These are phyloP conservation scores for Melanotaenia duboulayi DNA, from an alignment of 2,113 vertebrate genomes.

Conservation along the genomic window DNA sequence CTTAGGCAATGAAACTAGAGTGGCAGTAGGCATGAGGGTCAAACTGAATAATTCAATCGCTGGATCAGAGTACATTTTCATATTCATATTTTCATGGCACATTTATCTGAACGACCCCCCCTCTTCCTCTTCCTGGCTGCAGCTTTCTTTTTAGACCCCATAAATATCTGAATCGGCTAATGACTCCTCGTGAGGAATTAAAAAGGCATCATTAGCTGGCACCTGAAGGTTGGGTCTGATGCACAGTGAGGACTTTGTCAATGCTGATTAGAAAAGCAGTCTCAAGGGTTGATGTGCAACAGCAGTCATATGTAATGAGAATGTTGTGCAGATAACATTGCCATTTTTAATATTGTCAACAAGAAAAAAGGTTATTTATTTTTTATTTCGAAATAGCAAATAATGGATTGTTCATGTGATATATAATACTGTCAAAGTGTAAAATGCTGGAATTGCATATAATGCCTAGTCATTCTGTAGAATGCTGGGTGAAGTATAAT, in stretches of 20 bases:
- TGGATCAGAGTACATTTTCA: constrained; percentile 71
- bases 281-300: constrained; percentile 39
- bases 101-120: constrained; percentile 53
- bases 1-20: constrained; percentile 64
- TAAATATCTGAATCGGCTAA: constrained; percentile 72
- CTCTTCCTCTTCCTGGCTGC: constrained; percentile 45
- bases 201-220: constrained; percentile 62
- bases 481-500: too few species aligned
- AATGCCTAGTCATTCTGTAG: too few species aligned
- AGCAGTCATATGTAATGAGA: constrained; percentile 31
- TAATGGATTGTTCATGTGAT: too few species aligned
- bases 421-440: background rate
- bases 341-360: constrained; percentile 8
- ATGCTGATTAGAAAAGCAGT: constrained; percentile 62
- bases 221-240: constrained; percentile 64
- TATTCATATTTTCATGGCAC: constrained; percentile 73
- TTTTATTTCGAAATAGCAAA: background rate
- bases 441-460: too few species aligned
- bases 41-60: constrained; percentile 75
- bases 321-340: constrained; percentile 16
- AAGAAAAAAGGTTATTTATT: background rate
- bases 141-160: constrained; percentile 60
- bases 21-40: constrained; percentile 69
- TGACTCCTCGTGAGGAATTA: constrained; percentile 74
- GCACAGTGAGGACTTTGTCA: constrained; percentile 51